These are phyloP conservation scores for Ceratotherium simum DNA, from an alignment of 2,113 vertebrate species.

Conservation along the genomic window DNA sequence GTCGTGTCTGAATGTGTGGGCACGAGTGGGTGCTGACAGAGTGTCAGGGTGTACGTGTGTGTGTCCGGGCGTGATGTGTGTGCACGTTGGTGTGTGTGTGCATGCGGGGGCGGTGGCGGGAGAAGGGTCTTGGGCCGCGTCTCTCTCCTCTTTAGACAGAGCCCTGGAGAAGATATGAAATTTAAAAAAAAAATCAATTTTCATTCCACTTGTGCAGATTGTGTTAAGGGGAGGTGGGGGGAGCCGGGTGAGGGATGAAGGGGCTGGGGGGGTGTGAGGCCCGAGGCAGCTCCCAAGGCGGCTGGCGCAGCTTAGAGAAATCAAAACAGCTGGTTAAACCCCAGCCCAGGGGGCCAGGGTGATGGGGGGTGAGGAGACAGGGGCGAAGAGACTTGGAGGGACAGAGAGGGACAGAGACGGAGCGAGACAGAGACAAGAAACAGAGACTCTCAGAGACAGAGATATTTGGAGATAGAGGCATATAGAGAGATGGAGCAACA, in stretches of 20 bases:
- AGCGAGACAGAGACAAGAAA: background rate
- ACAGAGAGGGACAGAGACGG: background rate
- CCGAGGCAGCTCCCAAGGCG: conserved; percentile 80
- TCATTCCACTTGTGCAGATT: conserved; percentile 85
- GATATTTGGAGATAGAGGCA: background rate
- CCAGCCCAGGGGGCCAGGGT: conserved; percentile 52
- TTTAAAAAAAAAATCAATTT: conserved; percentile 86
- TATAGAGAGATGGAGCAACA: background rate
- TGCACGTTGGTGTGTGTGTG: background rate
- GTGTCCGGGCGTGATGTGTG: background rate
- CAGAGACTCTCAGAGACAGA: background rate
- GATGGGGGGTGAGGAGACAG: conserved; percentile 48
- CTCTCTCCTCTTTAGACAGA: conserved; percentile 84
- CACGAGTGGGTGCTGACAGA: background rate
- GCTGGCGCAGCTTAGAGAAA: conserved; percentile 81
- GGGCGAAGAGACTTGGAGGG: background rate
- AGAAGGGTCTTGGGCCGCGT: conserved; percentile 78
- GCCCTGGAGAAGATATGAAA: conserved; percentile 85
- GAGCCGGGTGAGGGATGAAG: conserved; percentile 76
- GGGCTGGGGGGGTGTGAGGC: conserved; percentile 71
- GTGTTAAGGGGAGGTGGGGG: conserved; percentile 82
- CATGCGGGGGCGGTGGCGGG: background rate
- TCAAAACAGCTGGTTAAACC: conserved; percentile 84
- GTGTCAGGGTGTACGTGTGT: background rate
- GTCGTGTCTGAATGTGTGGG: background rate